Evolutionary conservation across 1,140 invertebrate genomes (phyloP), one percentile per base, ranked within the genome.

Genomic region (Ceratosolen solmsi): DNA sequence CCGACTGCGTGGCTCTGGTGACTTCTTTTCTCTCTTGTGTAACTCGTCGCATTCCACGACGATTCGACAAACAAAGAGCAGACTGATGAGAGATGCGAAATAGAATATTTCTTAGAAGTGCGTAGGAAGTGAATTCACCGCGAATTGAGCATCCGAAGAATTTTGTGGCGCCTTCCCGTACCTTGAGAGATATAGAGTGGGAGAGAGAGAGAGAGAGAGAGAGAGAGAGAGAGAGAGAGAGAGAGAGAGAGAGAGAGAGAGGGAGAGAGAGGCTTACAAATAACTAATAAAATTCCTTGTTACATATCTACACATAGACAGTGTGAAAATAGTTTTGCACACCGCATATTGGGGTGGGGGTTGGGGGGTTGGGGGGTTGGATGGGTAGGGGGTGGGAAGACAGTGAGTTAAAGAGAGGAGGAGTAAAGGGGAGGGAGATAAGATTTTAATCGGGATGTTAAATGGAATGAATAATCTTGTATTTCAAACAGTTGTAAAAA

Each of bases 81-180:
- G 70, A 71, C 70, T 33, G 46, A 33, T 56, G 46, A 73, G 30
- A 33, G 71, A 56, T 36, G 49, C 54, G 36, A 70, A 79, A 56
- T 17, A 70, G 30, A 38, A 51, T 49, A 70, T 79, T 79, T 56
- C 63, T 68, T 15, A 65, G 76, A 68, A 78, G 17, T 33, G 63
- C 46, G 76, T 56, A 79, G 77, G 65, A 79, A 54, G 77, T 79
- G 33, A 65, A 79, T 79, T 79, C 25, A 65, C 33, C 30, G 36
- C 15, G 60, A 70, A 54, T 70, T n/a, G 41, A 63, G 58, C 75
- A 33, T 76, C 49, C 25, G 13, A 33, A n/a, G 75, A 78, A 68
- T 78, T 78, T 68, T 36, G 9, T 38, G 9, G 15, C 36, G 22
- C 63, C 22, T 22, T 36, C 15, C 4, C 36, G 36, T 68, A 38